Base-by-base conservation (phyloP, 2,113 vertebrate species). In the Tachuris rubrigastra region DNA sequence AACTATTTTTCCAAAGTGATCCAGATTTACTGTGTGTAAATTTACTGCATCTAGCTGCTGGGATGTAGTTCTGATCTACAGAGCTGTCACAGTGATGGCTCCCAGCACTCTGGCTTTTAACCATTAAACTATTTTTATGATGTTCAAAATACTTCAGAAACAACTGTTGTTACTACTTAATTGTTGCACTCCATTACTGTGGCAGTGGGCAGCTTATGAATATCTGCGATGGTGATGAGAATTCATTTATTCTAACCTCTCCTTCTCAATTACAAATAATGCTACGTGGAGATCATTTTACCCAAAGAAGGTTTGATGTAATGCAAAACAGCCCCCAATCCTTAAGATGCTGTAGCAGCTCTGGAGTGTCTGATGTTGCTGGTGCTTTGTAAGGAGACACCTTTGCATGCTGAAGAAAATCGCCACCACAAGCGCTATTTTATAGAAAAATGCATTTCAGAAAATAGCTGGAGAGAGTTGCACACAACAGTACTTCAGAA, bases 131-230 rank as follows among this genome's bases (percentile, higher is more conserved):
- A 24, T 68, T 84, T 92, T 94, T 74, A 59, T 68, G 85, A 35
- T 37, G 56, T 78, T 93, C 41, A 71, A 77, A 94, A 78, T 73
- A 81, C 73, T 94, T 82, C 66, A 72, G 83, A 93, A 97, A 93
- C 60, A 88, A 92, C 91, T 76, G 67, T 24, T 74, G 90, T 80
- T 74, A 88, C 47, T 52, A 75, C 79, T 92, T 93, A 72, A 89
- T 86, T 95, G 60, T 80, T 92, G 84, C 0, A 0, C 86, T 67
- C 75, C 60, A 66, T 89, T 89, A 90, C 92, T 30, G 37, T 75
- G 85, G 88, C 90, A 89, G 49, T 93, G 94, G 95, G 80, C 83
- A 94, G 85, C 44, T 85, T 90, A 76, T 47, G 91, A 56, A 41
- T 92, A 37, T 55, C 72, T 63, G 76, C 2, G 3, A 37, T 37